Base-by-base conservation (phyloP, 2,888 invertebrate species). In the Neoascia interrupta region DNA sequence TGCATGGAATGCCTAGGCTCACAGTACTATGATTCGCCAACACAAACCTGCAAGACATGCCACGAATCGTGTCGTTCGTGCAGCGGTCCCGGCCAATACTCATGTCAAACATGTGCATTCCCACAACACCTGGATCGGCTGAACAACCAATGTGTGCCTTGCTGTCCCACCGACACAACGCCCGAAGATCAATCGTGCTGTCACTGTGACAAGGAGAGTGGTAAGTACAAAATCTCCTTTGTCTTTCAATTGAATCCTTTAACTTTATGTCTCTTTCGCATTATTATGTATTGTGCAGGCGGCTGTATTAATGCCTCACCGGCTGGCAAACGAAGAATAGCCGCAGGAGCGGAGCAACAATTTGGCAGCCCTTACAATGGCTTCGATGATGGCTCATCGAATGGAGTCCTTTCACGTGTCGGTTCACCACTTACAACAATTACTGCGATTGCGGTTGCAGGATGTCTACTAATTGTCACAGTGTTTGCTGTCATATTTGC, bases 1-100 rank as follows among this genome's bases (percentile, higher is more conserved):
- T 94, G 94, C 85, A 93, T 94, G 92, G 94, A 93, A 85, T 94
- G 94, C 81, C 90, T 93, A 8, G 92, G 92, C 41, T 92, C 93
- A 0, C 93, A 94, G 87, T 94, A 92, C 88, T 93, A 94, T 84
- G 94, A 94, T 82, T 89, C 91, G 0, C 90, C 90, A 74, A 93
- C 92, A 45, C 93, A 92, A 84, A 91, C 92, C 3, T 95, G 95
- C 85, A 91, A 91, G 83, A 89, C 90, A 1, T 94, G 94, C 81
- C 92, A 94, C 81, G 85, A 90, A 0, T 90, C 92, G 3, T 94
- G 94, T 83, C 90, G 92, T 64, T 92, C 92, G 0, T 94, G 94
- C 84, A 91, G 91, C 0, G 94, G 93, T 0, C 92, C 93, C 0
- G 93, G 93, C 0, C 92, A 91, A 83, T 93, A 92, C 85, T 93